Base-by-base conservation (phyloP, 2,888 invertebrate species). In the Kuschelorhynchus macadamiae region DNA sequence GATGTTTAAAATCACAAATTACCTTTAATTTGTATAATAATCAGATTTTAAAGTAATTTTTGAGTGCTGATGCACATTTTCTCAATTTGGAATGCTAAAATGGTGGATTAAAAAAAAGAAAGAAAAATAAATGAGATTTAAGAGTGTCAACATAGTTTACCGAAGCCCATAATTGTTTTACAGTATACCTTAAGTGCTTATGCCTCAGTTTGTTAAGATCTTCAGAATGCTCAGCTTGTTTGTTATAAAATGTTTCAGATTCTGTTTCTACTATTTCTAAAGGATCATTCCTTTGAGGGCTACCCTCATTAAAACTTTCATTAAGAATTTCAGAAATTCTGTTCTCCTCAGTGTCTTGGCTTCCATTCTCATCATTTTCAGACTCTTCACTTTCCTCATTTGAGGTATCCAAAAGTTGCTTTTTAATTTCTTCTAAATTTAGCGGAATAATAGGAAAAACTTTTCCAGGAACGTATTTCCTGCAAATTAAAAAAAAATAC, bases 401-500 rank as follows among this genome's bases (percentile, higher is more conserved):
- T 44, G 63, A 53, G 17, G n/a, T 47, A 14, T 56, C 63, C 21
- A 44, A 14, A 4, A 68, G 41, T 55, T 53, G 46, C 39, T 59
- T 52, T 21, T 18, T 63, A 39, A 68, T 63, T 39, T 53, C 49
- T n/a, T 59, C 14, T 18, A 59, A 17, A 41, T 68, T 53, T 30
- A 68, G 14, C 3, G 63, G 63, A 7, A 60, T 36, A 9, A 68
- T 3, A n/a, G 32, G 49, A 50, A 52, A 57, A 1, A 44, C 36
- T 36, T 49, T 56, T 8, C 67, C 62, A n/a, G 62, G 62, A 4
- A 67, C 49, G 32, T 61, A 61, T 11, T 21, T 61, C 61, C 56
- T 67, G 44, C 9, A 36, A 12, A 12, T 9, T 36, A 2, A 36
- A 12, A 36, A 12, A 5, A 5, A 25, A 25, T 25, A 25, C 7